Evolutionary conservation across 2,113 vertebrate species (phyloP), one percentile per base, ranked within the genome.

Genomic region (Leucosticte australis): DNA sequence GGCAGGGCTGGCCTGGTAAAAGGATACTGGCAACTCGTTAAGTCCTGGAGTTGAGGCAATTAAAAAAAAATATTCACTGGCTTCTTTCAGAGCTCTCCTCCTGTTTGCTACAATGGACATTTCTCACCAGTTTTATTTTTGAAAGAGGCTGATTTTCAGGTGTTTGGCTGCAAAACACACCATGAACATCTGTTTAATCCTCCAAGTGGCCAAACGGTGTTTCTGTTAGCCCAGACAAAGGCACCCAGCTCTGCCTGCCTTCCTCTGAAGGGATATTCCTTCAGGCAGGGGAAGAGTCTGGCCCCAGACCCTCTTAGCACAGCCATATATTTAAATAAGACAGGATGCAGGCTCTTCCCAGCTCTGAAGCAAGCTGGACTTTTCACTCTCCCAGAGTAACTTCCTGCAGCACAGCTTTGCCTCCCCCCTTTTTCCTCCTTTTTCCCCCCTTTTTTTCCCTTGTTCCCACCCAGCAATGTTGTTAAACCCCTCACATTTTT

Each of bases 11-110:
- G 75, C 83, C 71, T 89, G 60, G 84, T 78, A 83, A 96, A 96
- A 92, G 92, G 76, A 89, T 63, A 90, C 79, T 71, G 83, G 87
- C 83, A 93, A 93, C 83, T 96, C 83, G 57, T 95, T 96, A 94
- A 89, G 49, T 83, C 86, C 76, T 83, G 31, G 12, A 92, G 88
- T 63, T 68, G 69, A 96, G 90, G 94, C 87, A 90, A 92, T 94
- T 94, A 53, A 81, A 74, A 65, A 83, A 22, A 85, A 26, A 37
- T 2, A 87, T 62, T 92, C 79, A 49, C 68, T 52, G 37, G 37
- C 15, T 74, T 87, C 83, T 93, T 92, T 89, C 76, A 92, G 79
- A 90, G 23, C 64, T 78, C 83, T 64, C 49, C 57, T 33, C n/a
- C 12, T 14, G 39, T 44, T 78, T 44, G 57, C 90, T 83, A 85